Conservation (phyloP, 2,888 invertebrate species). For the Netelia virgata region DNA sequence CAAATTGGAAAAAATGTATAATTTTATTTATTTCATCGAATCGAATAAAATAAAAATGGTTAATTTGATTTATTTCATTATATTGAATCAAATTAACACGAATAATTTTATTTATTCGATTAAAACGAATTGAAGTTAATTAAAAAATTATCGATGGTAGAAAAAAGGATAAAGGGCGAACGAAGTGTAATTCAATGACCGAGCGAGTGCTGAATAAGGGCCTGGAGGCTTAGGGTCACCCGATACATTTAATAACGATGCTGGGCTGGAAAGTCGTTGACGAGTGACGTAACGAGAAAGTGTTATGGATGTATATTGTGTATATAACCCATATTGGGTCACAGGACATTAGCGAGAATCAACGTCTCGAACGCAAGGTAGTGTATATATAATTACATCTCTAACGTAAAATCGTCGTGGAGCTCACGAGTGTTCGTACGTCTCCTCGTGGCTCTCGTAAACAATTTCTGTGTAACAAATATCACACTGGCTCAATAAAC, state of each 20-base stretch:
- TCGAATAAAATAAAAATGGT: no score
- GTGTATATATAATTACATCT: constrained; percentile 61
- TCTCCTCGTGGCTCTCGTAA: constrained; percentile 43
- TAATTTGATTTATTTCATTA: no score
- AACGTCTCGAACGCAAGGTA: constrained; percentile 60
- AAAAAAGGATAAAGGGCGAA: constrained; percentile 51
- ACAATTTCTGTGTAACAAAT: constrained; percentile 52
- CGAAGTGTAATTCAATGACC: background rate
- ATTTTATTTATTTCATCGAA: no score
- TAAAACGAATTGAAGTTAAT: background rate
- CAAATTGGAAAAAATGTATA: no score
- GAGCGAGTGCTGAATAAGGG: constrained; percentile 2
- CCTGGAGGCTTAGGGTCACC: background rate
- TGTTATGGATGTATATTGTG: background rate
- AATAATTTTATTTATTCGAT: no score
- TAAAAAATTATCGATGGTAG: background rate
- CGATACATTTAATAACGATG: constrained; percentile 37
- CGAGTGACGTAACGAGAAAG: constrained; percentile 58
- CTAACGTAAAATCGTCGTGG: constrained; percentile 48
- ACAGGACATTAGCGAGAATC: constrained; percentile 69
- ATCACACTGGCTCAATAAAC: constrained; percentile 63
- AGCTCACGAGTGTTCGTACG: constrained; percentile 51
- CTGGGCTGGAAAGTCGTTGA: constrained; percentile 51
- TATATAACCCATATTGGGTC: constrained; percentile 43
- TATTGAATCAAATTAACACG: no score